Base-by-base conservation (phyloP, 1,140 invertebrate species). In the Leucophenga varia region DNA sequence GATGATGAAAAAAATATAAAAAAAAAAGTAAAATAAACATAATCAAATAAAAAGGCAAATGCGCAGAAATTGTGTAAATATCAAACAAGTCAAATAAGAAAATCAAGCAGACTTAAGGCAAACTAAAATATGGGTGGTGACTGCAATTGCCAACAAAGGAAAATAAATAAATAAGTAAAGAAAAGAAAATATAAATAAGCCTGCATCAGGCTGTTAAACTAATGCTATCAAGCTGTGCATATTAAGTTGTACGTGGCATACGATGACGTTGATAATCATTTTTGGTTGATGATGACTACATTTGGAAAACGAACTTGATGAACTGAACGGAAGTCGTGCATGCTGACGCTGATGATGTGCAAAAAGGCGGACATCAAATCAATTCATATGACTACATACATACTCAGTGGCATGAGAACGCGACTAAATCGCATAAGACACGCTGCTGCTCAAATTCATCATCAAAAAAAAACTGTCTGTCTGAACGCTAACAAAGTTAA, bases 141-240 rank as follows among this genome's bases (percentile, higher is more conserved):
- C n/a, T n/a, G n/a, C n/a, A n/a, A n/a, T n/a, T n/a, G n/a, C n/a
- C n/a, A n/a, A n/a, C n/a, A n/a, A n/a, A n/a, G n/a, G n/a, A n/a
- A n/a, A n/a, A n/a, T n/a, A n/a, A n/a, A n/a, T n/a, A n/a, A n/a
- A n/a, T n/a, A n/a, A n/a, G n/a, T n/a, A n/a, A n/a, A n/a, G n/a
- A n/a, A n/a, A n/a, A n/a, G n/a, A n/a, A n/a, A n/a, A n/a, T n/a
- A n/a, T n/a, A n/a, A 43, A 34, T 30, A 37, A 16, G 35, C 14
- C 41, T 37, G 51, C 22, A 25, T 46, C 37, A 48, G 46, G n/a
- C n/a, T n/a, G n/a, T n/a, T n/a, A n/a, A n/a, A n/a, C n/a, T n/a
- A n/a, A n/a, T n/a, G n/a, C n/a, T n/a, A n/a, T n/a, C 57, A 67
- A 67, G 51, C 56, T 57, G 59, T 59, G 63, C 63, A 67, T 67